Conservation (phyloP, 2,113 vertebrate genomes). For the Callospermophilus lateralis region DNA sequence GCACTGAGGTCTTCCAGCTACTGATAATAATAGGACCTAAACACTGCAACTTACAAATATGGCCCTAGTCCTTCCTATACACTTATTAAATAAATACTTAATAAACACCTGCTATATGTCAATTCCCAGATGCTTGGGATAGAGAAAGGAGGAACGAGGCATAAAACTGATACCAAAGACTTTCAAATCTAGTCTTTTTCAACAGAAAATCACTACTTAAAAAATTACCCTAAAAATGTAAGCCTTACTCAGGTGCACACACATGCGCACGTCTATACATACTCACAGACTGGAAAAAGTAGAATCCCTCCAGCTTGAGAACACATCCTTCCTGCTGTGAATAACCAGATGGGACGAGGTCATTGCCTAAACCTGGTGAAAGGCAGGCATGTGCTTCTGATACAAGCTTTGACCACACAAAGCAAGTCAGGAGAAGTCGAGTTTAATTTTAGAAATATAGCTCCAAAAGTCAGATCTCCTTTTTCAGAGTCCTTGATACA, state of each 20-base stretch:
- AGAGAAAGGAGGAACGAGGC: not conserved
- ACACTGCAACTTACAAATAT: not conserved
- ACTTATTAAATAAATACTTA: not conserved
- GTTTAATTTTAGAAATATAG: not conserved
- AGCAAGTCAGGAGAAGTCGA: not conserved
- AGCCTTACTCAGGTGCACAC: rapidly evolving
- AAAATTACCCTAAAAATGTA: not conserved
- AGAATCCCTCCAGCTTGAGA: not conserved
- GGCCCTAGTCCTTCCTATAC: not conserved
- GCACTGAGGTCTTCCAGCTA: not conserved
- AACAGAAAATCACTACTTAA: not conserved
- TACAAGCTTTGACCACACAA: not conserved
- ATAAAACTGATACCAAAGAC: not conserved
- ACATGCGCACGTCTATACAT: not conserved
- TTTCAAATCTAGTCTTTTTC: not conserved
- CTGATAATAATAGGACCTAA: not conserved
- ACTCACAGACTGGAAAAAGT: not conserved
- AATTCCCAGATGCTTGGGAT: not conserved
- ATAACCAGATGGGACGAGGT: not conserved
- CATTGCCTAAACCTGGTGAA: not conserved
- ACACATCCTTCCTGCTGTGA: not conserved
- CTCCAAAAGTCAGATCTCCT: not conserved
- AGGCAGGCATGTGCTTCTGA: not conserved
- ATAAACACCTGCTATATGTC: not conserved
- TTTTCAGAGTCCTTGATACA: not conserved